These are phyloP conservation scores for Cavia aperea DNA, from an alignment of 2,113 vertebrate genomes.

Conservation along the genomic window DNA sequence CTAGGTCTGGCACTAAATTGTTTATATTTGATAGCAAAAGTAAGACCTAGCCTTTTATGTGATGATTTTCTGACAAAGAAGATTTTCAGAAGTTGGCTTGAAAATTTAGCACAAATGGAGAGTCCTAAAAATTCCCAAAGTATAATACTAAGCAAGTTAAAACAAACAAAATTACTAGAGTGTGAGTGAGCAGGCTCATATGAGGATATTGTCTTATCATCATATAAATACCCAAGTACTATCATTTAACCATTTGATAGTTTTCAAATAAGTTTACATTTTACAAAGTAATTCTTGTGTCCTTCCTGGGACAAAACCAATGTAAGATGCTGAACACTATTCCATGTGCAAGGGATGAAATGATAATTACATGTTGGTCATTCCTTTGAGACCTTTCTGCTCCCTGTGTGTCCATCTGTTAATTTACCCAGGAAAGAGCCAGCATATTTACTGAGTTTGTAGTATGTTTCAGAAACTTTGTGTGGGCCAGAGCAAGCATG, in stretches of 20 bases:
- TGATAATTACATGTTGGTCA: neutral
- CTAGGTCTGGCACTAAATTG: neutral
- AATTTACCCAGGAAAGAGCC: neutral
- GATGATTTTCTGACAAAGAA: neutral
- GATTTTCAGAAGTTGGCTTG: neutral
- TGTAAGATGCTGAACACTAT: neutral
- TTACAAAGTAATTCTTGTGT: neutral
- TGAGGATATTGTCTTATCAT: neutral
- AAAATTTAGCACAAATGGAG: neutral
- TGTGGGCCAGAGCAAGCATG: neutral
- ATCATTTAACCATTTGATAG: neutral
- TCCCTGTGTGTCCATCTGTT: neutral
- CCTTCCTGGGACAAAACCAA: neutral
- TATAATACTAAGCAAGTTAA: neutral
- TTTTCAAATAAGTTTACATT: neutral
- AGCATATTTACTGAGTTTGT: neutral
- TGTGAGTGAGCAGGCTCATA: neutral
- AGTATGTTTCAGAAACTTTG: neutral
- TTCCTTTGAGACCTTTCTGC: neutral
- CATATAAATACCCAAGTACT: neutral
- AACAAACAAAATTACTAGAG: neutral
- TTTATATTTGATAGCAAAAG: constrained; percentile 18
- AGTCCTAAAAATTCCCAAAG: neutral
- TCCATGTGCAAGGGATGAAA: neutral
- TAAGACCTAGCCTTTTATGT: neutral